These are phyloP conservation scores for Chalcosyrphus nemorum DNA, from an alignment of 2,888 invertebrate genomes.

Conservation along the genomic window DNA sequence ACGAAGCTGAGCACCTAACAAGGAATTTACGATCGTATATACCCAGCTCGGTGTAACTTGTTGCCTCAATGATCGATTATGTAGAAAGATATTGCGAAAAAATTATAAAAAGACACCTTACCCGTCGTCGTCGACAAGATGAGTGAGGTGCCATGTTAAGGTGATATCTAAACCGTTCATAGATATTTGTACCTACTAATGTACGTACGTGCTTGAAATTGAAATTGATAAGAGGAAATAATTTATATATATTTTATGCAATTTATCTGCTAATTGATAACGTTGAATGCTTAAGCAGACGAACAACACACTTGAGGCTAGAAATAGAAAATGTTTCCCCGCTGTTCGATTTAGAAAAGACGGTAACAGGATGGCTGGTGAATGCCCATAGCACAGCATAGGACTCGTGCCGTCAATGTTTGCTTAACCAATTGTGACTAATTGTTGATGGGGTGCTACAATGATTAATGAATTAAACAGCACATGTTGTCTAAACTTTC, in stretches of 20 bases:
- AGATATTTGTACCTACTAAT: no score
- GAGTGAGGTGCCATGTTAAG: conserved; percentile 12
- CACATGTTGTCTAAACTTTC: background rate
- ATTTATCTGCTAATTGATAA: conserved; percentile 59
- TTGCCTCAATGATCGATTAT: conserved; percentile 29
- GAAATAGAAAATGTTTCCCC: conserved; percentile 2
- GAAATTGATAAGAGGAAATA: conserved; percentile 46
- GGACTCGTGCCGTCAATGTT: conserved; percentile 18
- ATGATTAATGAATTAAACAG: conserved; percentile 39
- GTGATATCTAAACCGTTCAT: conserved; percentile 31
- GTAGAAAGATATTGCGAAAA: background rate
- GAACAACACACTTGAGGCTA: conserved; percentile 2
- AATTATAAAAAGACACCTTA: background rate
- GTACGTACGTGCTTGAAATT: conserved; percentile 29
- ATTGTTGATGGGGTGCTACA: conserved; percentile 41
- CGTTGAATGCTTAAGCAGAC: conserved; percentile 14
- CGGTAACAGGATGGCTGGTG: conserved; percentile 42
- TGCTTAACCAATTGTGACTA: conserved; percentile 50
- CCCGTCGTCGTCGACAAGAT: conserved; percentile 14
- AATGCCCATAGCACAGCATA: no score
- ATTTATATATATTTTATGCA: conserved; percentile 53
- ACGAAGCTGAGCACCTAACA: background rate
- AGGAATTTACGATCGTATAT: background rate
- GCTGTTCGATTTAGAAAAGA: background rate
- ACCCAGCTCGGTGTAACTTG: background rate